Percentiles rank a stretch among this genome's conserved stretches.
These are phyloP conservation scores for Synaphobranchus kaupii DNA, from an alignment of 2,797 vertebrate genomes.

Conservation along the genomic window DNA sequence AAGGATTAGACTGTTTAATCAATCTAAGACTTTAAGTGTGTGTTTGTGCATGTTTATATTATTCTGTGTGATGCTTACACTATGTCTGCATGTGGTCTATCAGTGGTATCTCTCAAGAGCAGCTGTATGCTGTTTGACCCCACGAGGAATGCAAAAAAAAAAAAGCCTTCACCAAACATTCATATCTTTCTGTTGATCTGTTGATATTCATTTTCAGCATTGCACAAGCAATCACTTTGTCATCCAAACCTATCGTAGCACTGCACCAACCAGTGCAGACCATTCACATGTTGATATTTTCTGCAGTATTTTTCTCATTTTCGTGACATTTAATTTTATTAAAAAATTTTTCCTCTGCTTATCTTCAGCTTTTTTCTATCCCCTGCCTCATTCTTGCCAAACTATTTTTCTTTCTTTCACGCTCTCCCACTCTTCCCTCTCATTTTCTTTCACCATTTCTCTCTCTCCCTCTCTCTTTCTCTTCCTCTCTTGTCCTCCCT, in stretches of 20 bases:
- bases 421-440: not conserved
- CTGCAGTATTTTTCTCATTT: not conserved
- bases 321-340: not conserved
- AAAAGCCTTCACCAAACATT: not conserved
- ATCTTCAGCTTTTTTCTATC: not conserved
- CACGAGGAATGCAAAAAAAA: not conserved
- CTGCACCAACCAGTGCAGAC: not conserved
- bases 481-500: slow-evolving; percentile 20
- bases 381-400: not conserved
- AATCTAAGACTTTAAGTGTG: not conserved
- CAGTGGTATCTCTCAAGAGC: not conserved
- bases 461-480: slow-evolving; percentile 33
- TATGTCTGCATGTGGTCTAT: not conserved
- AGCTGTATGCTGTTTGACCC: slow-evolving; percentile 4
- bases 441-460: slow-evolving; percentile 38
- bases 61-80: not conserved
- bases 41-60: not conserved
- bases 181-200: not conserved
- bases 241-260: not conserved
- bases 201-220: not conserved
- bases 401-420: not conserved
- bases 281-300: not conserved
- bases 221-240: not conserved
- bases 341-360: slow-evolving; percentile 23
- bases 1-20: not conserved